phyloP scores from a whole-genome alignment of 2,113 vertebrate genomes.

The Neolamprologus falcicula region DNA sequence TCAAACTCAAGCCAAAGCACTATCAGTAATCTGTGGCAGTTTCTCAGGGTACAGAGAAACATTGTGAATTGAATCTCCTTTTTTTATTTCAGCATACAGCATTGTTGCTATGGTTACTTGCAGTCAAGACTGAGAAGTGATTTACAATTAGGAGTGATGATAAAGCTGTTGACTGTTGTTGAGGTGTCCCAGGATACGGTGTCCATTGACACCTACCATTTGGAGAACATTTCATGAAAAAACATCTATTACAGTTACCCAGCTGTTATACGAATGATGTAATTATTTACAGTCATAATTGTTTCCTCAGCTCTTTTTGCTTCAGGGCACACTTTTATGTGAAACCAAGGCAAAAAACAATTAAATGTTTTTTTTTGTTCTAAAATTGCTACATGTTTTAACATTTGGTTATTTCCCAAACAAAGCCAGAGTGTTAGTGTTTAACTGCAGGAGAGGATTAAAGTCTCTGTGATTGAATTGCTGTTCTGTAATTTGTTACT shows the following conservation, averaged over 20 bases:
- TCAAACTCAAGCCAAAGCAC: not conserved
- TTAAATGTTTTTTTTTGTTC: not conserved
- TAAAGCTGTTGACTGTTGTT: not conserved
- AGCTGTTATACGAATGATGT: not conserved
- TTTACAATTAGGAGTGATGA: not conserved
- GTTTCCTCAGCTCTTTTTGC: not conserved
- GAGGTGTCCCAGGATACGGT: not conserved
- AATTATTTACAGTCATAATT: conserved; percentile 17
- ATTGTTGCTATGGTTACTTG: not conserved
- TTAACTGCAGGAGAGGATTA: not conserved
- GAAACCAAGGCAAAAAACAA: not conserved
- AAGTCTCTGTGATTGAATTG: not conserved
- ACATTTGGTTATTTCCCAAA: not conserved
- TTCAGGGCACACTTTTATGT: not conserved
- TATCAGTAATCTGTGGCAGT: not conserved
- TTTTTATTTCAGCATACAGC: not conserved
- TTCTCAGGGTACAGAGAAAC: not conserved
- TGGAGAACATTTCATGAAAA: conserved; percentile 6
- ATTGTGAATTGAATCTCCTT: not conserved
- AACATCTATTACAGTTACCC: not conserved
- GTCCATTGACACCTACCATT: conserved; percentile 3
- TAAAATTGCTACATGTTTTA: not conserved
- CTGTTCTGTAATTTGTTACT: not conserved
- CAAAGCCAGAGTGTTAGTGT: not conserved
- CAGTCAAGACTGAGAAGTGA: not conserved